Conservation (phyloP, 2,797 vertebrate genomes). For the Falco cherrug region DNA sequence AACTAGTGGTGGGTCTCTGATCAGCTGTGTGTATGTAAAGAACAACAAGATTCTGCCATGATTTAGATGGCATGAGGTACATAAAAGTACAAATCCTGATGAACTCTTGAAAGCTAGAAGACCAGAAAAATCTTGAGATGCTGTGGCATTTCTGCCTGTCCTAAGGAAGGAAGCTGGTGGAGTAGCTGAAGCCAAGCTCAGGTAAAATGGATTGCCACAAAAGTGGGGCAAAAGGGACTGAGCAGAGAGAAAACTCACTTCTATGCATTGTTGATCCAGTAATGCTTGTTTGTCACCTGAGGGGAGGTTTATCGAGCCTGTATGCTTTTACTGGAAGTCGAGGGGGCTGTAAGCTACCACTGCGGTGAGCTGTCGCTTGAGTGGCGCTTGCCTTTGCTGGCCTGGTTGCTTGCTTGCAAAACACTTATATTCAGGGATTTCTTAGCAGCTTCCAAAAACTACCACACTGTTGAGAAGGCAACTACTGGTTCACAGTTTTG, state of each 20-base stretch:
- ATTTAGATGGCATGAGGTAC: background rate
- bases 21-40: background rate
- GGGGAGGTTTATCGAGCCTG: background rate
- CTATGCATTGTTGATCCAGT: background rate
- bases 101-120: background rate
- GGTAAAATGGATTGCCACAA: background rate
- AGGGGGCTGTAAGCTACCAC: background rate
- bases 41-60: background rate
- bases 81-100: background rate
- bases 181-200: background rate
- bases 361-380: background rate
- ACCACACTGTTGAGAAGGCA: background rate
- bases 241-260: background rate
- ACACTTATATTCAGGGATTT: background rate
- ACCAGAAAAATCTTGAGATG: background rate
- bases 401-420: background rate
- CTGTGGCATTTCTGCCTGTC: background rate
- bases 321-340: background rate
- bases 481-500: fast-evolving
- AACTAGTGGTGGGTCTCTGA: background rate
- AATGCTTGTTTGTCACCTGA: background rate
- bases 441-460: background rate
- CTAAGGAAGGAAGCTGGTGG: background rate
- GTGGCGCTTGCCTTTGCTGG: background rate
- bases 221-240: background rate